Percentiles rank a stretch among this genome's conserved stretches.
These are phyloP conservation scores for Thaleichthys pacificus DNA, from an alignment of 2,797 vertebrate genomes.

Conservation along the genomic window DNA sequence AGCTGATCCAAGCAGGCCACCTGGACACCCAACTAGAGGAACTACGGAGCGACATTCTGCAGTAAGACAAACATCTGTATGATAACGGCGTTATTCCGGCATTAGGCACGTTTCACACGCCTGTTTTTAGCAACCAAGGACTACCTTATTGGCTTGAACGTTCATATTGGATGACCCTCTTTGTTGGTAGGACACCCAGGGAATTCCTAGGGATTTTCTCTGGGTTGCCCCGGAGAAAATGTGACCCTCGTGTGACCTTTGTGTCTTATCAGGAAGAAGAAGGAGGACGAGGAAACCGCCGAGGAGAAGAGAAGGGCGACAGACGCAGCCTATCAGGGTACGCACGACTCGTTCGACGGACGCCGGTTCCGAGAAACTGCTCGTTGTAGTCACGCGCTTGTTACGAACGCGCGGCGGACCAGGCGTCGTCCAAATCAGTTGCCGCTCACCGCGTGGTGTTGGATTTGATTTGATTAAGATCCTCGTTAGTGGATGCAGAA, in stretches of 20 bases:
- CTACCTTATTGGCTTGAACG: not conserved
- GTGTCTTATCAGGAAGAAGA: conserved; percentile 83
- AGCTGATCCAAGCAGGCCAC: conserved; percentile 90
- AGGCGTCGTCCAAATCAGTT: too few relatives aligned
- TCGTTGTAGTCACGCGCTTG: too few relatives aligned
- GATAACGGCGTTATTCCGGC: not conserved
- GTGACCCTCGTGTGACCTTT: conserved; percentile 4
- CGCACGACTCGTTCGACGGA: conserved; percentile 11
- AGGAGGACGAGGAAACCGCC: conserved; percentile 88
- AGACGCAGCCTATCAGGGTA: conserved; percentile 93
- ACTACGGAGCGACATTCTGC: conserved; percentile 87
- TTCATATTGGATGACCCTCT: too few relatives aligned
- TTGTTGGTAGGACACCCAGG: too few relatives aligned
- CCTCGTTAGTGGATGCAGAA: too few relatives aligned
- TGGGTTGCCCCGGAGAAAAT: too few relatives aligned
- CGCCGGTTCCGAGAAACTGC: too few relatives aligned
- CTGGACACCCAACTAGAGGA: conserved; percentile 89
- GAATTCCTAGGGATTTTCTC: too few relatives aligned
- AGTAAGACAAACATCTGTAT: conserved; percentile 67
- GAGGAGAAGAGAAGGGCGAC: conserved; percentile 90
- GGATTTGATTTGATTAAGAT: too few relatives aligned
- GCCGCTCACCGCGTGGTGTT: too few relatives aligned
- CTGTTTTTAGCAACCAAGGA: not conserved
- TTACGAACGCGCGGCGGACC: too few relatives aligned
- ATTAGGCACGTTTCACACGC: not conserved